Conservation (phyloP, 2,113 vertebrate genomes). For the Calyptommatus sinebrachiatus region DNA sequence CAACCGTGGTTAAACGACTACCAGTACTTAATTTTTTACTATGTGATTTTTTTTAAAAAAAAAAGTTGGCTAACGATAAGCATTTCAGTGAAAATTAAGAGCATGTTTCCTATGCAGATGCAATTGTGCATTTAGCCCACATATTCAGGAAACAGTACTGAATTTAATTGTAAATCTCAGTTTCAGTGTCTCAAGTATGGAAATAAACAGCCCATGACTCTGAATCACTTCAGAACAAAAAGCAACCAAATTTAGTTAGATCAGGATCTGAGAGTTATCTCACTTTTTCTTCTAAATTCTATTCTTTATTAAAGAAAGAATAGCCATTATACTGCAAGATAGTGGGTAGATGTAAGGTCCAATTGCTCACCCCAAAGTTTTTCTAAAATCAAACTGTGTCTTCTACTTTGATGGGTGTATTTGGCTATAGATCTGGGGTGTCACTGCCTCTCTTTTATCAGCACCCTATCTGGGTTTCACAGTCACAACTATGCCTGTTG, state of each 20-base stretch:
- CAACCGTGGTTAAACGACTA: too few species aligned
- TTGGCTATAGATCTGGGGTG: too few species aligned
- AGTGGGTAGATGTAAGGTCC: too few species aligned
- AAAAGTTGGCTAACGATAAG: too few species aligned
- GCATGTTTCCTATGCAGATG: background rate
- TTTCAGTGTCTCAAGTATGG: background rate
- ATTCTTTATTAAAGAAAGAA: background rate
- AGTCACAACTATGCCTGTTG: too few species aligned
- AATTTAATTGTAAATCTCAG: background rate
- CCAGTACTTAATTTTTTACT: background rate
- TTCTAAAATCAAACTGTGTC: too few species aligned
- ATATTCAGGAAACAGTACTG: background rate
- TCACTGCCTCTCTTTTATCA: too few species aligned
- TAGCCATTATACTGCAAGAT: background rate
- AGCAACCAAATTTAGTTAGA: background rate
- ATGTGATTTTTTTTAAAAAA: background rate
- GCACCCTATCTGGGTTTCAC: too few species aligned
- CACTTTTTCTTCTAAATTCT: background rate
- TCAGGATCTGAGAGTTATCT: background rate
- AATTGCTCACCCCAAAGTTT: too few species aligned
- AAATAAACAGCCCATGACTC: background rate
- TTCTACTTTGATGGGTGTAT: too few species aligned
- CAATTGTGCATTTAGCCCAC: background rate
- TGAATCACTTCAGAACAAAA: background rate
- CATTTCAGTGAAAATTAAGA: background rate